A percentile compares a stretch with the other conserved stretches of the same genome.
Evolutionary conservation across 2,888 invertebrate species (phyloP).

Genomic region (Crematogaster levior): DNA sequence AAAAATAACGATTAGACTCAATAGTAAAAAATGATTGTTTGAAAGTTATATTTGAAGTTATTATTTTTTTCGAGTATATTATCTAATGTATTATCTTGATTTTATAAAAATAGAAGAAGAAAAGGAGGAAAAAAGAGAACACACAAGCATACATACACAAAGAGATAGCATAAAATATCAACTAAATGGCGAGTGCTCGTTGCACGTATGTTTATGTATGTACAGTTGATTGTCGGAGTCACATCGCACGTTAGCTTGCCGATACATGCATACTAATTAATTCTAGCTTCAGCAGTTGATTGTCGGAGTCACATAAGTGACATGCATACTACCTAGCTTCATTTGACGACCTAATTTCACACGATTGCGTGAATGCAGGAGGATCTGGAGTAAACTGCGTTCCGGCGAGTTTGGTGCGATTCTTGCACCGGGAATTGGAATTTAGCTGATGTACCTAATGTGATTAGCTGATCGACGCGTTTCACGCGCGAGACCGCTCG

Average conservation of each 20-base stretch:
- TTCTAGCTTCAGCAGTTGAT: constrained; percentile 44
- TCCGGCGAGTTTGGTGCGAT: constrained; percentile 27
- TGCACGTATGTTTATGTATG: neutral
- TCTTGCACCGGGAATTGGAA: constrained; percentile 47
- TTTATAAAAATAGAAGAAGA: neutral
- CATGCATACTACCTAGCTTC: constrained; percentile 43
- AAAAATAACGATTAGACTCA: neutral
- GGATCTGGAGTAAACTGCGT: constrained; percentile 18
- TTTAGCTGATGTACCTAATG: constrained; percentile 50
- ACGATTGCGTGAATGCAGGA: constrained; percentile 34
- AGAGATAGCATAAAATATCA: neutral
- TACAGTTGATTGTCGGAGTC: constrained; percentile 44
- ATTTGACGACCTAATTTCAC: constrained; percentile 46
- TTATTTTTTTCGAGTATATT: neutral
- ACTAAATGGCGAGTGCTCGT: neutral
- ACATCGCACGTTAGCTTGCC: constrained; percentile 21
- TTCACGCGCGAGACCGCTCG: constrained; percentile 21
- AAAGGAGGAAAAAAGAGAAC: no score
- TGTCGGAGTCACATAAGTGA: constrained; percentile 35
- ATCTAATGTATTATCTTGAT: neutral
- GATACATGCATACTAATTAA: constrained; percentile 49
- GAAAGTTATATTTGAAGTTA: no score
- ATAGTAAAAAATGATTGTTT: neutral
- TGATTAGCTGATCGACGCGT: constrained; percentile 50
- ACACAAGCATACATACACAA: neutral